Evolutionary conservation across 2,113 vertebrate genomes (phyloP).

Genomic region (Pituophis catenifer): DNA sequence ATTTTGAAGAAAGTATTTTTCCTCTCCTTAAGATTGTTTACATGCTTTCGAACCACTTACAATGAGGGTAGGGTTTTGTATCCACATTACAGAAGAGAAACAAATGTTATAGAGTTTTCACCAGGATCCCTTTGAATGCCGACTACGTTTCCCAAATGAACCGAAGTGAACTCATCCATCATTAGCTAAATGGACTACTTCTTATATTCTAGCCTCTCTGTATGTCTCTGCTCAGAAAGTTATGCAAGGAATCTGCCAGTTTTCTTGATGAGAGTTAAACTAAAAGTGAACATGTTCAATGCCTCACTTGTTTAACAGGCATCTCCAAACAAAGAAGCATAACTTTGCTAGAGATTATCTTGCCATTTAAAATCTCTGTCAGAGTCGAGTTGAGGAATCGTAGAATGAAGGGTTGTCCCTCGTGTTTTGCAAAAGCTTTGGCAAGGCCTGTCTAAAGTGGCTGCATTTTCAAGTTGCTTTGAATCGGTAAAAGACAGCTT

Average conservation of each 20-base stretch:
- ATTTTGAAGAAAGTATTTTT: neutral
- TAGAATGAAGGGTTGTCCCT: conserved; percentile 33
- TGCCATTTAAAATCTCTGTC: conserved; percentile 52
- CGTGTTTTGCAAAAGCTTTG: conserved; percentile 37
- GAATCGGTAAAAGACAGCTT: conserved; percentile 66
- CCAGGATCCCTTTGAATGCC: neutral
- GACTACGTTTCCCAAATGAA: neutral
- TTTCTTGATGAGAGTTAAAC: conserved; percentile 51
- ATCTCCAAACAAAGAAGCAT: conserved; percentile 60
- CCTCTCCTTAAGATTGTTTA: neutral
- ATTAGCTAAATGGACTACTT: conserved; percentile 11
- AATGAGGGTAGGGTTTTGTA: neutral
- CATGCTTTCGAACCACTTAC: neutral
- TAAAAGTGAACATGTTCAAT: conserved; percentile 55
- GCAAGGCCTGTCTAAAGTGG: conserved; percentile 2
- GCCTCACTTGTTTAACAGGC: conserved; percentile 57
- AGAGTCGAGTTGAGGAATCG: conserved; percentile 41
- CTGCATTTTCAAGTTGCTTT: conserved; percentile 41
- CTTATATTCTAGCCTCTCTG: neutral
- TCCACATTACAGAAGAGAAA: neutral
- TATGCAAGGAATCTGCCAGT: conserved; percentile 37
- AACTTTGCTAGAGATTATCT: conserved; percentile 56
- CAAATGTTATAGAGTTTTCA: neutral
- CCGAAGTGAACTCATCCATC: neutral
- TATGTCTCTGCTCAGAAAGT: conserved; percentile 31